Base-by-base conservation (phyloP, 1,140 invertebrate genomes). In the Akabosia matsudoensis region DNA sequence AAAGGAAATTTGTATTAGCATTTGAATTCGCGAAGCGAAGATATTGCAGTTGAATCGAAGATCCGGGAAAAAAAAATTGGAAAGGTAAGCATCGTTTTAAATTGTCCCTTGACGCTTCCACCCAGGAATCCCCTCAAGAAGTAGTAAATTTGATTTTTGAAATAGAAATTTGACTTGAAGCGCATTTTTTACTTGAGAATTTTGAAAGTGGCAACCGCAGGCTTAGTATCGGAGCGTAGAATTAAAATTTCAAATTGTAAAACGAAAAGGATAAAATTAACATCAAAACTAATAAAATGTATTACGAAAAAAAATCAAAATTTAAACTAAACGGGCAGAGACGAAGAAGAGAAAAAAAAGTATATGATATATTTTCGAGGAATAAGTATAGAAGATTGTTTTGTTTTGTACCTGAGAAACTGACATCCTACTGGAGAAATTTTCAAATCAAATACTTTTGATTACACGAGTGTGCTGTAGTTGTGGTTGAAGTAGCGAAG, bases 221-320 rank as follows among this genome's bases (percentile, higher is more conserved):
- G 76, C 76, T 77, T 77, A 77, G 72, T 77, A 77, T 77, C 76
- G 76, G 76, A 77, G 76, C 76, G 72, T 71, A 73, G 76, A 77
- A 37, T 51, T 56, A 37, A 70, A 30, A 76, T 72, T 61, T 37
- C 37, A 10, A 45, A 10, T 31, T 33, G 33, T 72, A 26, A 70
- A 34, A 72, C 33, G 70, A 72, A 30, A 72, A 72, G 1, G 33
- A 72, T 30, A 70, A 31, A 70, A 30, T 10, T n/a, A n/a, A 70
- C 33, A 72, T 30, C 61, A 30, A 67, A 67, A 61, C 54, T n/a
- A 61, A 67, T 31, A 67, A 67, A 67, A 67, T 7, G 7, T 2
- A 30, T 67, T 30, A 67, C 10, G 4, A 24, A 67, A 67, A 7
- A 67, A 67, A 67, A 2, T 67, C 22, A 67, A 30, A 67, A 13